These are phyloP conservation scores for Scelioninae gen. 2 DNA, from an alignment of 2,888 invertebrate species.

Conservation along the genomic window DNA sequence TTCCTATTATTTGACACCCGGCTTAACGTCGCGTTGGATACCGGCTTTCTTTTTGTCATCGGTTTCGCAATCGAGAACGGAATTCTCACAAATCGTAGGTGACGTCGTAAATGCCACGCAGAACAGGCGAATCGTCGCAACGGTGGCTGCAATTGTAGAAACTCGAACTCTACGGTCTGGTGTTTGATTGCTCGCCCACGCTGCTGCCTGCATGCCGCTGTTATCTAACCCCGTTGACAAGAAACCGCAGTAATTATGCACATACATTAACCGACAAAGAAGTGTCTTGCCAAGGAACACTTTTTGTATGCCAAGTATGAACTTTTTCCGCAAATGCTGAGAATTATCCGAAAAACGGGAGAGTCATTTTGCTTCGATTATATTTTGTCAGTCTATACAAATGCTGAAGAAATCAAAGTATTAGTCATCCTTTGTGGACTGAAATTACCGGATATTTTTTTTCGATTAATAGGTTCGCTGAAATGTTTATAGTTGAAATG, in stretches of 20 bases:
- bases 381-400: too few relatives aligned
- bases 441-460: too few relatives aligned
- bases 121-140: slow-evolving; percentile 58
- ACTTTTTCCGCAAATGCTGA: too few relatives aligned
- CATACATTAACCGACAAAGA: slow-evolving; percentile 64
- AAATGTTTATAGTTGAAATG: too few relatives aligned
- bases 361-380: too few relatives aligned
- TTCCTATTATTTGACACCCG: slow-evolving; percentile 44
- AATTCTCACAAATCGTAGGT: slow-evolving; percentile 53
- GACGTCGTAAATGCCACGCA: slow-evolving; percentile 51
- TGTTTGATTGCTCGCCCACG: slow-evolving; percentile 70
- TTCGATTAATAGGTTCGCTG: too few relatives aligned
- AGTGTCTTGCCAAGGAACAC: too few relatives aligned
- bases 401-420: too few relatives aligned
- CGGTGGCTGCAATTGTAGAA: slow-evolving; percentile 67
- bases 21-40: slow-evolving; percentile 9
- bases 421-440: too few relatives aligned
- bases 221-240: slow-evolving; percentile 64
- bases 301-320: too few relatives aligned
- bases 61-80: slow-evolving; percentile 50
- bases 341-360: too few relatives aligned
- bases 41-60: slow-evolving; percentile 39
- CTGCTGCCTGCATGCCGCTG: slow-evolving; percentile 64
- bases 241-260: slow-evolving; percentile 55
- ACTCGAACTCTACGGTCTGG: slow-evolving; percentile 64